Evolutionary conservation across 2,113 vertebrate genomes (phyloP), one percentile per base, ranked within the genome.

Genomic region (Puffinus mauretanicus): DNA sequence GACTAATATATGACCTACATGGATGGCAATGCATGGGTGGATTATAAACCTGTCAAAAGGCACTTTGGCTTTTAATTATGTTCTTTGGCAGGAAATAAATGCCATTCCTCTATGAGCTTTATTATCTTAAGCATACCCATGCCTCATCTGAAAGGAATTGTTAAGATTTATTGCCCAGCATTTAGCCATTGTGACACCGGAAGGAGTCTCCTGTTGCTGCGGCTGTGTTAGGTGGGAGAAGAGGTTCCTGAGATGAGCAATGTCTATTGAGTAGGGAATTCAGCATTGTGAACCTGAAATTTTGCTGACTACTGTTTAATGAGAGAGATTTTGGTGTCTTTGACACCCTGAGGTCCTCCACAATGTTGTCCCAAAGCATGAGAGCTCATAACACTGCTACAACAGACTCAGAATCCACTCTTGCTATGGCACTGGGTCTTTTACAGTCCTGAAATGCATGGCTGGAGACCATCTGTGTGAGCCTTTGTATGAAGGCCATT

Each of bases 21-120:
- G 58, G 30, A 58, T 72, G 70, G 58, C 52, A 86, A 75, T 32
- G 34, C 40, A 85, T 46, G 32, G 16, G 34, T 87, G 75, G 88
- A 87, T 89, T 96, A 93, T 96, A 95, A 97, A 96, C 88, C 93
- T 92, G 93, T 85, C 86, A 94, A 77, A 92, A 88, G 85, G 60
- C 86, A 93, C 86, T 95, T 82, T 79, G 82, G 10, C 13, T 86
- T 96, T 94, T 95, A 90, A 47, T 90, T 93, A 88, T 80, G 70
- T 57, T 64, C 76, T 79, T 78, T 85, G 46, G 60, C 61, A 70
- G 83, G 73, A 89, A 93, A 88, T 67, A 60, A 88, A 58, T 82
- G 40, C 12, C 58, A 62, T 93, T 95, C 32, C 36, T 93, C 49
- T 71, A 19, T 62, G 44, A 93, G 71, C 40, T 73, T 47, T 79